A percentile compares a stretch with the other conserved stretches of the same genome.
Conservation (phyloP, 1,140 invertebrate genomes). For the Ostrea denselamellosa region DNA sequence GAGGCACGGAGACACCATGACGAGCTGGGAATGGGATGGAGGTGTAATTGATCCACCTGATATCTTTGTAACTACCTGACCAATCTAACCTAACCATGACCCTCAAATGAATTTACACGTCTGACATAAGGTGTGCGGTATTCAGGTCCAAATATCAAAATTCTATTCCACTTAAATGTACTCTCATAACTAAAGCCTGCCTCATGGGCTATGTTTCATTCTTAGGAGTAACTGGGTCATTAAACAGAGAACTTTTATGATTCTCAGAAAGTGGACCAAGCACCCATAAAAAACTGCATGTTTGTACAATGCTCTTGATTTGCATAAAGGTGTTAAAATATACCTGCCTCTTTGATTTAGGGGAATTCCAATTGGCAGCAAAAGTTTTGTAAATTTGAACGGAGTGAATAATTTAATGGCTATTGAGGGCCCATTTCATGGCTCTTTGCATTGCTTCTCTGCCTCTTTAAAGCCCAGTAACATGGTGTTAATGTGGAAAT, state of each 20-base stretch:
- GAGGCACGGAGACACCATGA: slow-evolving; percentile 3
- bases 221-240: slow-evolving; percentile 13
- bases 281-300: not conserved
- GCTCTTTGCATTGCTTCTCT: not conserved
- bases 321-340: slow-evolving; percentile 33
- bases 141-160: not conserved
- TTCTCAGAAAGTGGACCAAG: slow-evolving; percentile 12
- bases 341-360: slow-evolving; percentile 27
- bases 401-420: slow-evolving; percentile 31
- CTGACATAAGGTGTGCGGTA: not conserved
- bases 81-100: not conserved
- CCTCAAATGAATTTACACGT: slow-evolving; percentile 9
- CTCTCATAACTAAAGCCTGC: not conserved
- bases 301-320: not conserved
- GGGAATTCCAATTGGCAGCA: not conserved
- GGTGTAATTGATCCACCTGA: slow-evolving; percentile 14
- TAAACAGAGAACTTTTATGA: slow-evolving; percentile 9
- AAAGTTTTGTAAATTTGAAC: slow-evolving; percentile 14
- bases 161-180: slow-evolving; percentile 4
- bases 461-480: slow-evolving; percentile 15
- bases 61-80: slow-evolving; percentile 9
- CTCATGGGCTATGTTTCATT: not conserved
- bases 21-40: not conserved
- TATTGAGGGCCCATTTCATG: slow-evolving; percentile 19
- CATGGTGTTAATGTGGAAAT: slow-evolving; percentile 35